Evolutionary conservation across 2,797 vertebrate species (phyloP).

Genomic region (Crossoptilon crossoptilon): DNA sequence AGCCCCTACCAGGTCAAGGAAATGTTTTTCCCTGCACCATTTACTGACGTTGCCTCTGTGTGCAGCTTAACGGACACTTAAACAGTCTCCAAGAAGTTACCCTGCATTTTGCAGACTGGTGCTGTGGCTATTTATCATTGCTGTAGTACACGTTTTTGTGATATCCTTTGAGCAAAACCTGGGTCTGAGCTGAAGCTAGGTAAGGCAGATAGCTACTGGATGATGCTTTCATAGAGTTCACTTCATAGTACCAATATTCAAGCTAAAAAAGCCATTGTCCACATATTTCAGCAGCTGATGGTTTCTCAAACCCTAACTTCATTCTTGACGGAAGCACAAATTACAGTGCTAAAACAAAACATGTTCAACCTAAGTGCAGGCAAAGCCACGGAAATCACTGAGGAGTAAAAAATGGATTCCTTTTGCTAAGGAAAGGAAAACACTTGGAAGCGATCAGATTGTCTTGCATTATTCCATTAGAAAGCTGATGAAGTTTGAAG

Average conservation of each 20-base stretch:
- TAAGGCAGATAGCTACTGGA: neutral
- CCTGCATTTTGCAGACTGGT: neutral
- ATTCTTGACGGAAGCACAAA: constrained; percentile 27
- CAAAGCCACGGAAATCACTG: constrained; percentile 36
- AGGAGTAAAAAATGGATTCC: constrained; percentile 57
- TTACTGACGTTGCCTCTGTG: neutral
- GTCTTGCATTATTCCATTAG: constrained; percentile 31
- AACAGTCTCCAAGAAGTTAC: neutral
- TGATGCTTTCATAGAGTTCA: neutral
- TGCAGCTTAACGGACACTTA: neutral
- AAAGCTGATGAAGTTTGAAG: constrained; percentile 35
- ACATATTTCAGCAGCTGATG: neutral
- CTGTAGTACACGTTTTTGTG: neutral
- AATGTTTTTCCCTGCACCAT: neutral
- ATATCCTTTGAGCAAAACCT: neutral
- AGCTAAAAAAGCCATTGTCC: neutral
- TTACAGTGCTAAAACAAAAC: neutral
- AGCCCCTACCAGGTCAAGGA: neutral
- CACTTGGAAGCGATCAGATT: constrained; percentile 18
- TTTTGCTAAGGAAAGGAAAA: constrained; percentile 47
- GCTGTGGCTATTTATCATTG: neutral
- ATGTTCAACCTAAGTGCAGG: constrained; percentile 28
- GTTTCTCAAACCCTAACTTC: constrained; percentile 12
- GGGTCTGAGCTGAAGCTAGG: neutral
- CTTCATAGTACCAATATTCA: neutral